These are phyloP conservation scores for Phlogophora meticulosa DNA, from an alignment of 2,888 invertebrate species.

Conservation along the genomic window DNA sequence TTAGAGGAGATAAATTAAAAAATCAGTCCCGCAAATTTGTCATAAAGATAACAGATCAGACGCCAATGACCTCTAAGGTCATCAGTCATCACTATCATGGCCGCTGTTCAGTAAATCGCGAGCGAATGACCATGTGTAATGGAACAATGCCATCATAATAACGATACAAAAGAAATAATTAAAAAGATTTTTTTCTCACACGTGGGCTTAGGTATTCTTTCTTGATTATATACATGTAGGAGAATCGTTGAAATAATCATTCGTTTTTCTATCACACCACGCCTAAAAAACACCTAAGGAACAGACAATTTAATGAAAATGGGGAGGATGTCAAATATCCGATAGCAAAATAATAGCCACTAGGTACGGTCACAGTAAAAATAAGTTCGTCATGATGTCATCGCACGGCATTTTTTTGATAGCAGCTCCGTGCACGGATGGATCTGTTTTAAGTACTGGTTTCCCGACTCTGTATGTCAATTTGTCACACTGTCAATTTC, in stretches of 20 bases:
- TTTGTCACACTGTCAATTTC: too few relatives aligned
- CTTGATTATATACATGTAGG: constrained; percentile 3
- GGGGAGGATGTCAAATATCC: neutral
- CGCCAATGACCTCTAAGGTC: constrained; percentile 27
- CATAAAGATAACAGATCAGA: constrained; percentile 15
- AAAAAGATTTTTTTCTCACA: constrained; percentile 12
- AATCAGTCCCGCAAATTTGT: neutral
- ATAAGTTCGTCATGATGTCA: too few relatives aligned
- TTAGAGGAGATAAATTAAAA: constrained; percentile 3
- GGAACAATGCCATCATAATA: neutral
- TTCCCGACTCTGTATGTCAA: too few relatives aligned
- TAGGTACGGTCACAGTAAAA: too few relatives aligned
- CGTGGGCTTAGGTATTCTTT: neutral
- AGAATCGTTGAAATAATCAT: neutral
- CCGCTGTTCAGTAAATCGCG: constrained; percentile 18
- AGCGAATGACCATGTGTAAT: constrained; percentile 2
- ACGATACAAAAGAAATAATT: constrained; percentile 12
- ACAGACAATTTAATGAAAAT: neutral
- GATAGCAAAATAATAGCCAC: neutral
- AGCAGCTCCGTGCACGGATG: too few relatives aligned
- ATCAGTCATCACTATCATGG: constrained; percentile 11
- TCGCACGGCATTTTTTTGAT: too few relatives aligned
- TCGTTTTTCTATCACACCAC: neutral
- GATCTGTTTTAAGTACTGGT: too few relatives aligned
- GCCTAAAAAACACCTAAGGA: neutral